These are phyloP conservation scores for Arctopsyche grandis DNA, from an alignment of 1,140 invertebrate genomes.

Conservation along the genomic window DNA sequence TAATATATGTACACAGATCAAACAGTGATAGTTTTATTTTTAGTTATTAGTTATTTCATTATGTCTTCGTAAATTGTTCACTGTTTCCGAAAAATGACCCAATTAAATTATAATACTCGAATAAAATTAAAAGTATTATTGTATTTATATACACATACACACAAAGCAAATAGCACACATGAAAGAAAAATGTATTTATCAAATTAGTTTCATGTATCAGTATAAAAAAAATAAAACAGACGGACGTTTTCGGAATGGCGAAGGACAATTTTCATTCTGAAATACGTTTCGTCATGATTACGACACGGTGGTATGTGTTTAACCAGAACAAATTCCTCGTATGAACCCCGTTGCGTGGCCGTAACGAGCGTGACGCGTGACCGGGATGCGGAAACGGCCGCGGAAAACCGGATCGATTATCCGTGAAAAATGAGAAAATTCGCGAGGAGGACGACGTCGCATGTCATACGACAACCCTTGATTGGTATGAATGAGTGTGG, in stretches of 20 bases:
- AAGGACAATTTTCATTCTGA: slow-evolving; percentile 1
- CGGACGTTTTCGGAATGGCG: not conserved
- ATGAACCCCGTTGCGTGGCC: not conserved
- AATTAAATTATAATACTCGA: too few relatives aligned
- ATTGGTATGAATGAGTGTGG: slow-evolving; percentile 9
- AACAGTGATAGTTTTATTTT: too few relatives aligned
- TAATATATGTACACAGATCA: too few relatives aligned
- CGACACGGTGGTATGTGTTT: slow-evolving; percentile 14
- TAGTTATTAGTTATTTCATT: too few relatives aligned
- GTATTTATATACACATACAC: too few relatives aligned
- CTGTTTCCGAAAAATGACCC: too few relatives aligned
- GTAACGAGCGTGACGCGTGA: slow-evolving; percentile 16
- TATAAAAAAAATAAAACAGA: too few relatives aligned
- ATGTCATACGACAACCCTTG: not conserved
- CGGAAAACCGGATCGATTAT: slow-evolving; percentile 8
- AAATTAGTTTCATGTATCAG: too few relatives aligned
- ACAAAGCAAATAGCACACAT: too few relatives aligned
- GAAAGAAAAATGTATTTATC: too few relatives aligned
- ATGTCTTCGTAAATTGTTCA: too few relatives aligned
- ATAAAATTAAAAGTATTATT: too few relatives aligned
- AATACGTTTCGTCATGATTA: slow-evolving; percentile 15
- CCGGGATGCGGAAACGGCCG: not conserved
- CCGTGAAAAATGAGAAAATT: slow-evolving; percentile 5
- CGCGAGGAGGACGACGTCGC: not conserved
- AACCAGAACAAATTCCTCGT: slow-evolving; percentile 14